Evolutionary conservation across 1,140 invertebrate species (phyloP), one percentile per base, ranked within the genome.

Genomic region (Trichogramma pretiosum): DNA sequence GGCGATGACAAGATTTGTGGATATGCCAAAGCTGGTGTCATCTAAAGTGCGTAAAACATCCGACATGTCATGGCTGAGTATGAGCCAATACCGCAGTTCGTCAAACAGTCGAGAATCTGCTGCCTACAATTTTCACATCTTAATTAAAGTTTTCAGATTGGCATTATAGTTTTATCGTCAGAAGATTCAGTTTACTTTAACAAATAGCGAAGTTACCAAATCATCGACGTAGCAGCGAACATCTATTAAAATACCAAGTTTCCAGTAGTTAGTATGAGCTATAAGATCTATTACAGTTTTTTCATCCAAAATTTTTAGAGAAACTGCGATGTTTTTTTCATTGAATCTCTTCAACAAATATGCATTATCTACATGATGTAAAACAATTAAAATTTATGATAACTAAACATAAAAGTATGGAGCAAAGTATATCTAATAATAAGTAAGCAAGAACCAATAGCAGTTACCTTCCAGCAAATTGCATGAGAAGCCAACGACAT

Each of bases 401-500:
- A n/a, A n/a, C n/a, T n/a, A n/a, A n/a, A n/a, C n/a, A n/a, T n/a
- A n/a, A n/a, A n/a, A n/a, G n/a, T n/a, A n/a, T n/a, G n/a, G n/a
- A n/a, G n/a, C n/a, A n/a, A n/a, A n/a, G n/a, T n/a, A n/a, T n/a
- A n/a, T n/a, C n/a, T n/a, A n/a, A n/a, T n/a, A n/a, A n/a, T n/a
- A n/a, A n/a, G n/a, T n/a, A n/a, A n/a, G n/a, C n/a, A n/a, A n/a
- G n/a, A n/a, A n/a, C n/a, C n/a, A n/a, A n/a, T n/a, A n/a, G n/a
- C n/a, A n/a, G 10, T 24, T 51, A 46, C 50, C 44, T 35, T n/a
- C 2, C 8, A 16, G 2, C 2, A 9, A 14, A 8, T 50, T 38
- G 8, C 48, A 36, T 11, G 43, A 35, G 19, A 50, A 41, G 18
- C 28, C 37, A 21, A 46, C 24, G 24, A 46, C 21, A 22, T n/a